Conservation (phyloP, 2,113 vertebrate species). For the Varanus komodoensis region DNA sequence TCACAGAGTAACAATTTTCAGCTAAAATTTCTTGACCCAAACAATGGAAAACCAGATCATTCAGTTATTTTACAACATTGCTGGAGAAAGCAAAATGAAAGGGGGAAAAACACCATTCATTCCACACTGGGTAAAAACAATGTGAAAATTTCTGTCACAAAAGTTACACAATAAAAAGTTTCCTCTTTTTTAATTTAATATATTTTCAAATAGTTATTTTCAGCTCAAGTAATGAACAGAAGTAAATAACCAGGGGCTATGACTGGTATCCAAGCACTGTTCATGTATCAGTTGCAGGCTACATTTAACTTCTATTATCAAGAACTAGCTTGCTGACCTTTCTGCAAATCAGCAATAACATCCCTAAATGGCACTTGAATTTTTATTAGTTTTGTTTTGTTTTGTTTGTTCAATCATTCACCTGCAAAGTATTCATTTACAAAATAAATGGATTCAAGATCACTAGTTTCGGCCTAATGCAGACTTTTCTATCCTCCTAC, state of each 20-base stretch:
- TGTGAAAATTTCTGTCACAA: conserved; percentile 58
- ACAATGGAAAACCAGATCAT: conserved; percentile 86
- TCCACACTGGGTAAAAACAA: conserved; percentile 60
- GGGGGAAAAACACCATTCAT: conserved; percentile 63
- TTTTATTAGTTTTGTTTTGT: conserved; percentile 27
- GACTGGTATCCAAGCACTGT: conserved; percentile 36
- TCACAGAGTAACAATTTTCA: conserved; percentile 86
- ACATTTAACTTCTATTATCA: conserved; percentile 59
- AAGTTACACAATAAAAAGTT: conserved; percentile 53
- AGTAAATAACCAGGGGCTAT: conserved; percentile 47
- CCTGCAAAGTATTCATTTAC: conserved; percentile 26
- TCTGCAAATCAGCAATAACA: conserved; percentile 56
- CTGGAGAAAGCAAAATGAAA: conserved; percentile 63
- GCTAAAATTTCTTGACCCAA: conserved; percentile 89
- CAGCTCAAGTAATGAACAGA: conserved; percentile 54
- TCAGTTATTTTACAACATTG: conserved; percentile 82
- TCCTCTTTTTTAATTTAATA: conserved; percentile 55
- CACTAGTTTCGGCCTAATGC: background rate
- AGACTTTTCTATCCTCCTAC: background rate
- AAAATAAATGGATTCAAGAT: background rate
- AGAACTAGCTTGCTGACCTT: conserved; percentile 51
- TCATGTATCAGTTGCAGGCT: conserved; percentile 52
- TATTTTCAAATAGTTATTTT: conserved; percentile 66
- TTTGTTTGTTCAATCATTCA: conserved; percentile 43
- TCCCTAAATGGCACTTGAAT: conserved; percentile 35